Conservation (phyloP, 2,888 invertebrate genomes). For the Cantharis rufa region DNA sequence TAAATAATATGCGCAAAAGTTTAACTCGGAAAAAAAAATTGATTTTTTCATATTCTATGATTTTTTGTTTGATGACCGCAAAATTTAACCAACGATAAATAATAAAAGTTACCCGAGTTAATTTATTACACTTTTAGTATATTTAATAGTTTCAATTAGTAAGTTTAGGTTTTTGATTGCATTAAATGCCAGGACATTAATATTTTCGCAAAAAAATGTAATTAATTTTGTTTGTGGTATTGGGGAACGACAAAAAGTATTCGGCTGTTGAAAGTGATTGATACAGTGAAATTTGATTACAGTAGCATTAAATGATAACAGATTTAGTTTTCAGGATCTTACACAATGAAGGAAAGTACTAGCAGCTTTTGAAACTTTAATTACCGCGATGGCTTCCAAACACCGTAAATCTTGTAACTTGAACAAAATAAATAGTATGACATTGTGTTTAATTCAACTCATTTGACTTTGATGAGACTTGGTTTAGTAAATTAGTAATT, state of each 20-base stretch:
- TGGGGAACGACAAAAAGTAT: neutral
- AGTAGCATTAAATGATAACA: neutral
- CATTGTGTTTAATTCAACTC: neutral
- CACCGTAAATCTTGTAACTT: neutral
- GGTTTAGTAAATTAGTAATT: neutral
- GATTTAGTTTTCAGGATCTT: neutral
- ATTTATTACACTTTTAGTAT: neutral
- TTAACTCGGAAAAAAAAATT: too few species aligned
- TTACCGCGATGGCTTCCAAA: neutral
- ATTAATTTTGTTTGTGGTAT: neutral
- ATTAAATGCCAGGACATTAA: neutral
- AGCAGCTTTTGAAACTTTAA: neutral
- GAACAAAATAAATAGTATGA: neutral
- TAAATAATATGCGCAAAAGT: neutral
- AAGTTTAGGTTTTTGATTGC: neutral
- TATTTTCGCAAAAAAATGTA: neutral
- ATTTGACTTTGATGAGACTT: neutral
- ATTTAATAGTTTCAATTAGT: neutral
- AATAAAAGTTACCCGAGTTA: neutral
- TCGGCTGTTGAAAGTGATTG: neutral
- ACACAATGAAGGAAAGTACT: neutral
- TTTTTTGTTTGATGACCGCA: neutral
- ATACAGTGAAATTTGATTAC: neutral
- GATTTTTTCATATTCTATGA: neutral
- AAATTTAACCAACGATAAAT: neutral